Conservation (phyloP, 2,797 vertebrate species). For the Darevskia mixta region DNA sequence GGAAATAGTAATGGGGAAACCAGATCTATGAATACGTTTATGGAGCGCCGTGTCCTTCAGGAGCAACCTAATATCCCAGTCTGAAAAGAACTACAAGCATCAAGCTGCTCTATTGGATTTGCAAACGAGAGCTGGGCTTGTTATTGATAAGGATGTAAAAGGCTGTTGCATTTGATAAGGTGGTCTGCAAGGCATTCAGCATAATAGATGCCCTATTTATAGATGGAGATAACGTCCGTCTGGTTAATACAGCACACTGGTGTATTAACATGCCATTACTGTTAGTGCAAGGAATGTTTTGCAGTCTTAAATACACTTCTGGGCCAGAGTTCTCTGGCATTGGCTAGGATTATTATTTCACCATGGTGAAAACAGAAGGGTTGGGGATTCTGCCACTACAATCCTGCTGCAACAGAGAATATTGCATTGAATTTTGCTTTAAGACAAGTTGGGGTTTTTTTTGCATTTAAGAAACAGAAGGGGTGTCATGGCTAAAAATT, state of each 20-base stretch:
- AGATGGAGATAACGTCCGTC: background rate
- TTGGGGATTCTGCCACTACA: background rate
- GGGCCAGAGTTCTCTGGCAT: background rate
- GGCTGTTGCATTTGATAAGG: background rate
- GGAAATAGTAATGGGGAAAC: constrained; percentile 35
- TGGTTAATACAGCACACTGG: background rate
- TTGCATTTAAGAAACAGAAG: too few species aligned
- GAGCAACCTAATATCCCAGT: constrained; percentile 45
- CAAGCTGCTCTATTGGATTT: constrained; percentile 36
- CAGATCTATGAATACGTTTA: constrained; percentile 47
- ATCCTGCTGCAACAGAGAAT: background rate
- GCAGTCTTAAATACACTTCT: background rate
- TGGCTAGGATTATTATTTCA: background rate
- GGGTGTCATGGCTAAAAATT: too few species aligned
- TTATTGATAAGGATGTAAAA: constrained; percentile 48
- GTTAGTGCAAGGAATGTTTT: background rate
- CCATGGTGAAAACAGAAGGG: background rate
- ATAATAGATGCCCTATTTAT: constrained; percentile 21
- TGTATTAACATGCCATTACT: constrained; percentile 15
- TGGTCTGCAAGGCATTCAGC: constrained; percentile 11
- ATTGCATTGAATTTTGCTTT: too few species aligned
- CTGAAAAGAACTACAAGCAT: constrained; percentile 12
- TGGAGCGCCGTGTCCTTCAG: constrained; percentile 7
- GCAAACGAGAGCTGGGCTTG: constrained; percentile 48
- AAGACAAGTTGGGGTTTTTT: too few species aligned